Conservation (phyloP, 2,888 invertebrate genomes). For the Miltochrista miniata region DNA sequence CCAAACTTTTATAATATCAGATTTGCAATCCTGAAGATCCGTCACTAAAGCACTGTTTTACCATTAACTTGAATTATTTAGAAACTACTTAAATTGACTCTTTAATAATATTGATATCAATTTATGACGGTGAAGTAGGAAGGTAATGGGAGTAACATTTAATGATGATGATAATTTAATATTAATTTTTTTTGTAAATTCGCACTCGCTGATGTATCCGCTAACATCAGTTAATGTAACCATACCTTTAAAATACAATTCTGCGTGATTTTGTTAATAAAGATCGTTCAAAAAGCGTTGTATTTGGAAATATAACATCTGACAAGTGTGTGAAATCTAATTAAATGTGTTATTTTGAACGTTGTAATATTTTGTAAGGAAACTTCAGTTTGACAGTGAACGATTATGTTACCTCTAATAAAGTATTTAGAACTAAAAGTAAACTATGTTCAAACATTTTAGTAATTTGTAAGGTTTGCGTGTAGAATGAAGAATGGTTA, state of each 20-base stretch:
- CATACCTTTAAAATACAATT: constrained; percentile 19
- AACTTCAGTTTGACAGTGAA: constrained; percentile 33
- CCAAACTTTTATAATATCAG: too few relatives aligned
- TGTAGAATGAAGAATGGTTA: constrained; percentile 2
- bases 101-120: too few relatives aligned
- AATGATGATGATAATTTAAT: too few relatives aligned
- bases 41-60: too few relatives aligned
- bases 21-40: too few relatives aligned
- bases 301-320: constrained; percentile 58
- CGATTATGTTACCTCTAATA: constrained; percentile 38
- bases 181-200: not conserved
- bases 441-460: constrained; percentile 2
- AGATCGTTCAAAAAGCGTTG: constrained; percentile 60
- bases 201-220: constrained; percentile 15
- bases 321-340: constrained; percentile 52
- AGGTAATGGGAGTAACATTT: too few relatives aligned
- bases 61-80: too few relatives aligned
- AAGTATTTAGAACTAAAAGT: constrained; percentile 8
- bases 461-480: constrained; percentile 1
- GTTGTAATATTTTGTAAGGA: constrained; percentile 21
- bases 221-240: constrained; percentile 5
- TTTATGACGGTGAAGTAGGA: too few relatives aligned
- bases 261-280: constrained; percentile 62
- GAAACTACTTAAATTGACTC: too few relatives aligned
- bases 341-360: constrained; percentile 50